Conservation (phyloP, 2,888 invertebrate species). For the Oscheius sp. region DNA sequence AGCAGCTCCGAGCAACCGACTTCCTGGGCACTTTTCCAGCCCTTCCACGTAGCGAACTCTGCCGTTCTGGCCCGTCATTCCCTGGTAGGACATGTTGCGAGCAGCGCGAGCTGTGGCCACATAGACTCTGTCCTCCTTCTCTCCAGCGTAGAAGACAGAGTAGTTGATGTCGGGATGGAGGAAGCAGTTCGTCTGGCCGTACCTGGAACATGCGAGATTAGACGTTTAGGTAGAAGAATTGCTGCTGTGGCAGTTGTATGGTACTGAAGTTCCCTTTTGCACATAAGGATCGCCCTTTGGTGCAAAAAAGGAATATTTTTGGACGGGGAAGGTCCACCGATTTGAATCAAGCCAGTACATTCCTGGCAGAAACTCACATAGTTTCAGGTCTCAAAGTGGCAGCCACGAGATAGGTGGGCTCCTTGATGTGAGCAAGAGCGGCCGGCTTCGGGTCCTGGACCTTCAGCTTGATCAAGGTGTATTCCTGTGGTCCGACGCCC, state of each 20-base stretch:
- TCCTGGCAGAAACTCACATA: slow-evolving; percentile 78
- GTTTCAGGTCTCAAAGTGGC: slow-evolving; percentile 98
- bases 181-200: slow-evolving; percentile 99
- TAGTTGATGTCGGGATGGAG: slow-evolving; percentile 88
- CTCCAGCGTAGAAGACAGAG: slow-evolving; percentile 83
- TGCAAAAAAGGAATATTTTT: too few relatives aligned
- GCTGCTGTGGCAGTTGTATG: too few relatives aligned
- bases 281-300: too few relatives aligned
- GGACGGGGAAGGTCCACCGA: neutral
- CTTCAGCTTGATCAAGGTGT: slow-evolving; percentile 93
- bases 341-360: neutral
- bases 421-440: slow-evolving; percentile 76
- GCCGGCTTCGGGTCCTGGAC: slow-evolving; percentile 80
- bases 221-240: neutral
- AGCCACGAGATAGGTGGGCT: slow-evolving; percentile 85
- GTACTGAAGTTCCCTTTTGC: too few relatives aligned
- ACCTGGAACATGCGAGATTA: slow-evolving; percentile 74
- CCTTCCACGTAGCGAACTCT: slow-evolving; percentile 80
- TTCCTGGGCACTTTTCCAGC: slow-evolving; percentile 74
- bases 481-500: slow-evolving; percentile 97
- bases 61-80: slow-evolving; percentile 86
- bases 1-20: slow-evolving; percentile 86
- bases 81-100: slow-evolving; percentile 94
- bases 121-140: slow-evolving; percentile 81
- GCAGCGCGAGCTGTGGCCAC: slow-evolving; percentile 88